These are phyloP conservation scores for Tor tambroides DNA, from an alignment of 2,113 vertebrate genomes.

Conservation along the genomic window DNA sequence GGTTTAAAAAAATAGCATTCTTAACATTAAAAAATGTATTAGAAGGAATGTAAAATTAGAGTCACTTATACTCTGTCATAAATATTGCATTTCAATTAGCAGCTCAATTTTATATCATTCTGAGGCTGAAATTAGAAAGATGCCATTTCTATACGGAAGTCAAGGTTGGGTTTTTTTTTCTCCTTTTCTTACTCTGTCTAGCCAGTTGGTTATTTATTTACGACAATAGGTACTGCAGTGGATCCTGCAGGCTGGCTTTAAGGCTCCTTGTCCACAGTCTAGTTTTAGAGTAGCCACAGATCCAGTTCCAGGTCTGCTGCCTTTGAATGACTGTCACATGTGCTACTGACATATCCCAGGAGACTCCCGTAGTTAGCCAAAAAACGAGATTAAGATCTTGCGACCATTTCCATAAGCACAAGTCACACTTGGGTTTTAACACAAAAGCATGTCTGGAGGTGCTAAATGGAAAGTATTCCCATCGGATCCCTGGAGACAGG, in stretches of 20 bases:
- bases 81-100: background rate
- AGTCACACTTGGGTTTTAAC: background rate
- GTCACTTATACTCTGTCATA: background rate
- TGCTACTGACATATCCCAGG: background rate
- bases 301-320: conserved; percentile 4
- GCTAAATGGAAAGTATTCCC: conserved; percentile 60
- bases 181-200: conserved; percentile 19
- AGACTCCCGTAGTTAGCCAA: conserved; percentile 22
- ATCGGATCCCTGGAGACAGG: conserved; percentile 34
- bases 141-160: background rate
- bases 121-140: background rate
- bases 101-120: background rate
- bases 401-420: background rate
- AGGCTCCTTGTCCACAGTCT: conserved; percentile 18
- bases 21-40: too few species aligned
- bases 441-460: conserved; percentile 37
- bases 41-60: background rate
- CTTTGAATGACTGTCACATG: conserved; percentile 4
- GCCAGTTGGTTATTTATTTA: conserved; percentile 60
- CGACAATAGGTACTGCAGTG: conserved; percentile 30
- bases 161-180: background rate
- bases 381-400: background rate
- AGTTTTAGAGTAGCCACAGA: conserved; percentile 36
- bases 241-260: conserved; percentile 41
- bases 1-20: too few species aligned